Conservation (phyloP, 2,113 vertebrate genomes). For the Benitochromis conjunctus region DNA sequence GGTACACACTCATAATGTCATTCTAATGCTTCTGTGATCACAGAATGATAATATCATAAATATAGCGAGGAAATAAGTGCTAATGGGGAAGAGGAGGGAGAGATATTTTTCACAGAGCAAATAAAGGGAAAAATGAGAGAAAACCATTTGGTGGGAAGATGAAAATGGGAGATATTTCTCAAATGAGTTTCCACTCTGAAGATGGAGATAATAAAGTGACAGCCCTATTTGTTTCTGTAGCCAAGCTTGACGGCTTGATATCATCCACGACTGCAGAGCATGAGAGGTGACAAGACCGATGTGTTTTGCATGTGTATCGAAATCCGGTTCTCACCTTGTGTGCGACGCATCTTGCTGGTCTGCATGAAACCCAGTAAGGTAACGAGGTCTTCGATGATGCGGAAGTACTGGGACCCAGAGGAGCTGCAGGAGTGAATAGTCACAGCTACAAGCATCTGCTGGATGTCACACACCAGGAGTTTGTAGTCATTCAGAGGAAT, state of each 20-base stretch:
- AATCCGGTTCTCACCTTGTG: constrained; percentile 80
- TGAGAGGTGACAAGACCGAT: neutral
- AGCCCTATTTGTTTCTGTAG: neutral
- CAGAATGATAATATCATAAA: neutral
- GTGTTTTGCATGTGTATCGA: neutral
- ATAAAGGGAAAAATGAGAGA: constrained; percentile 1
- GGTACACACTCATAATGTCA: neutral
- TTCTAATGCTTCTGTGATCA: constrained; percentile 2
- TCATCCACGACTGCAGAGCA: constrained; percentile 1
- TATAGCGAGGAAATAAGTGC: neutral
- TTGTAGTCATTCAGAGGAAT: constrained; percentile 89
- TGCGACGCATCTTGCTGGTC: constrained; percentile 87
- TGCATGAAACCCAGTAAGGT: constrained; percentile 93
- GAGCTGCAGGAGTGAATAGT: constrained; percentile 97
- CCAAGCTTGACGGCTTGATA: constrained; percentile 4
- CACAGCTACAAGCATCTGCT: constrained; percentile 90
- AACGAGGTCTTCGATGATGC: constrained; percentile 97
- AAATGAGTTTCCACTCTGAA: constrained; percentile 1
- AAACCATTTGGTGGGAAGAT: constrained; percentile 12
- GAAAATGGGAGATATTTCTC: constrained; percentile 23
- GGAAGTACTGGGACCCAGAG: constrained; percentile 94
- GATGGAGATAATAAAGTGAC: constrained; percentile 18
- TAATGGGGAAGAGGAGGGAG: neutral
- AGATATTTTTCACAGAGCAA: neutral
- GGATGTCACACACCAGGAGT: constrained; percentile 90